These are phyloP conservation scores for Sebastes elongatus DNA, from an alignment of 2,797 vertebrate species.

Conservation along the genomic window DNA sequence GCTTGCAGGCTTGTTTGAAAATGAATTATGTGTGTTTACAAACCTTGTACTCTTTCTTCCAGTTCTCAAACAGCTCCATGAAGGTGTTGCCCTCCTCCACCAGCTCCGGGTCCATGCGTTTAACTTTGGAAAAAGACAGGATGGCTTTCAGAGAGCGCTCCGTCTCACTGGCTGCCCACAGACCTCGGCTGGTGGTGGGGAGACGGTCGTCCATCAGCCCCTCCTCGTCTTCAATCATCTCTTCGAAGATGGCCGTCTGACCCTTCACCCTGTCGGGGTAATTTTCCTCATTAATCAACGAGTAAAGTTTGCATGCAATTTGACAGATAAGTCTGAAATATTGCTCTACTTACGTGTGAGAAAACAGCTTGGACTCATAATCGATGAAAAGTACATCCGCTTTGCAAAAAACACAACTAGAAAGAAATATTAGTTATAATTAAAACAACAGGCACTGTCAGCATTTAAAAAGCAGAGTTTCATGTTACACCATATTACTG, in stretches of 20 bases:
- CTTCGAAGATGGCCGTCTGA: constrained; percentile 97
- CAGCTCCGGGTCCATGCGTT: constrained; percentile 87
- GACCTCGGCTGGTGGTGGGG: constrained; percentile 94
- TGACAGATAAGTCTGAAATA: fast-evolving
- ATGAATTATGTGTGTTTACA: background rate
- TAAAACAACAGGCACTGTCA: background rate
- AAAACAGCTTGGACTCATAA: constrained; percentile 98
- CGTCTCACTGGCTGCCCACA: constrained; percentile 95
- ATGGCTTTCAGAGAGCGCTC: constrained; percentile 93
- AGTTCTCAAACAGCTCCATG: constrained; percentile 96
- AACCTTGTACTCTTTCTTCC: constrained; percentile 99
- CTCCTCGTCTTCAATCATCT: constrained; percentile 99
- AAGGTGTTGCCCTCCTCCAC: constrained; percentile 93
- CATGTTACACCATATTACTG: background rate
- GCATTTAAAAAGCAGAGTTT: background rate
- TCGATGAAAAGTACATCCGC: constrained; percentile 97
- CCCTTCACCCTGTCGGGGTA: constrained; percentile 89
- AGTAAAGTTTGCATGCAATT: background rate
- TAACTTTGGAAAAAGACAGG: constrained; percentile 91
- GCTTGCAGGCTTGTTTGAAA: too few species aligned
- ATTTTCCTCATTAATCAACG: background rate
- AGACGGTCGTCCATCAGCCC: constrained; percentile 94
- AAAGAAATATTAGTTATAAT: background rate
- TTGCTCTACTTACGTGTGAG: constrained; percentile 93
- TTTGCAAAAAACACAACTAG: constrained; percentile 97